Conservation (phyloP, 2,797 vertebrate species). For the Microcaecilia unicolor region DNA sequence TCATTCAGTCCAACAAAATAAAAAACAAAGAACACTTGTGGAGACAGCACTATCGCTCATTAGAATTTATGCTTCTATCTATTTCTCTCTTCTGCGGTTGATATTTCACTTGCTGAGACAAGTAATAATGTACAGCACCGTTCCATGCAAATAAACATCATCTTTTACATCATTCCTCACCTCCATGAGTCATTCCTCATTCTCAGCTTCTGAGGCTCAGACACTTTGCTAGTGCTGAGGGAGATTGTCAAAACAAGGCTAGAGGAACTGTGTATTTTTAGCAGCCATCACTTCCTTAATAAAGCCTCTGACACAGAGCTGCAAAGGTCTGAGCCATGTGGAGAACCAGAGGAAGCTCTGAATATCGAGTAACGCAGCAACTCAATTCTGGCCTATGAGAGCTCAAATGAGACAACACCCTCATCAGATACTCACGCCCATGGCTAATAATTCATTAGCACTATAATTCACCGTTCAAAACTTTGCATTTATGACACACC, state of each 20-base stretch:
- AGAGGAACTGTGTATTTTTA: background rate
- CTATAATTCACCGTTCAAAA: too few relatives aligned
- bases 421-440: too few relatives aligned
- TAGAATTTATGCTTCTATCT: background rate
- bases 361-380: too few relatives aligned
- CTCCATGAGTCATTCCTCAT: slow-evolving; percentile 4
- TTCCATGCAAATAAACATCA: slow-evolving; percentile 3
- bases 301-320: too few relatives aligned
- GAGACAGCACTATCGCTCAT: background rate
- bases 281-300: background rate
- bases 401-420: too few relatives aligned
- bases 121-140: background rate
- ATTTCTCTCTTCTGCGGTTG: background rate
- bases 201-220: background rate
- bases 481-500: too few relatives aligned
- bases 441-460: too few relatives aligned
- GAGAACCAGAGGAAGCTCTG: too few relatives aligned
- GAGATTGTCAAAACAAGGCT: slow-evolving; percentile 6
- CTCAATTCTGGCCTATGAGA: too few relatives aligned
- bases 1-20: too few relatives aligned
- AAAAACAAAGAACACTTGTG: background rate
- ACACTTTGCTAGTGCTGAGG: background rate
- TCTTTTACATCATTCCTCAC: background rate
- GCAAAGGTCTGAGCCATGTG: too few relatives aligned
- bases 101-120: slow-evolving; percentile 3